Evolutionary conservation across 1,140 invertebrate genomes (phyloP).

Genomic region (Drosophila bipectinata): DNA sequence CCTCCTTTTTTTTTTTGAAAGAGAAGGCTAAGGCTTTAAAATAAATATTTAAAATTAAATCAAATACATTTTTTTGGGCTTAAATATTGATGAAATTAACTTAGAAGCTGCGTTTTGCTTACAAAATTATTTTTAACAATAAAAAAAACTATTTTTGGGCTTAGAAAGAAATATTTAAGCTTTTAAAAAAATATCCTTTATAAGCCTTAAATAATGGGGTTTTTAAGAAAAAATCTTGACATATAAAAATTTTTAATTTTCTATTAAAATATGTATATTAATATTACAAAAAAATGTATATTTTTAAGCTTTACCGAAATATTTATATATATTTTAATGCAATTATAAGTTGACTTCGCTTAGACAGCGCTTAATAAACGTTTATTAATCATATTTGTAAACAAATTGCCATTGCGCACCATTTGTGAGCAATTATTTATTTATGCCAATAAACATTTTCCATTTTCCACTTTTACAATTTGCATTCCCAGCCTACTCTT

Average conservation of each 20-base stretch:
- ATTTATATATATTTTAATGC: slow-evolving; percentile 19
- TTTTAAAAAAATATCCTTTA: no score
- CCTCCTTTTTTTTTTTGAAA: no score
- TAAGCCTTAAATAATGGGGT: no score
- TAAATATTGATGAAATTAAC: background rate
- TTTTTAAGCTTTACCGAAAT: background rate
- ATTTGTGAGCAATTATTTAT: slow-evolving; percentile 69
- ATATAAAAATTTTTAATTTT: no score
- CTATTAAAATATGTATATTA: no score
- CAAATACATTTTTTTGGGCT: background rate
- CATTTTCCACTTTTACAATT: slow-evolving; percentile 9
- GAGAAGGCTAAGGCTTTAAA: background rate
- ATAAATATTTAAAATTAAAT: background rate
- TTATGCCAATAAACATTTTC: slow-evolving; percentile 68
- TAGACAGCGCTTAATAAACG: slow-evolving; percentile 57
- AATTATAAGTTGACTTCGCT: slow-evolving; percentile 35
- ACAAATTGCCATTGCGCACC: slow-evolving; percentile 63
- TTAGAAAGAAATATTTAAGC: no score
- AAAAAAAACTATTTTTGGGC: no score
- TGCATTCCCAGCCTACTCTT: background rate
- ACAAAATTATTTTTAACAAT: no score
- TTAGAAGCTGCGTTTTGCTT: no score
- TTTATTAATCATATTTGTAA: slow-evolving; percentile 74
- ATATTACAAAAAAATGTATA: no score
- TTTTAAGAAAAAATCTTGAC: no score